Evolutionary conservation across 2,797 vertebrate species (phyloP).

Genomic region (Tragopan temminckii): DNA sequence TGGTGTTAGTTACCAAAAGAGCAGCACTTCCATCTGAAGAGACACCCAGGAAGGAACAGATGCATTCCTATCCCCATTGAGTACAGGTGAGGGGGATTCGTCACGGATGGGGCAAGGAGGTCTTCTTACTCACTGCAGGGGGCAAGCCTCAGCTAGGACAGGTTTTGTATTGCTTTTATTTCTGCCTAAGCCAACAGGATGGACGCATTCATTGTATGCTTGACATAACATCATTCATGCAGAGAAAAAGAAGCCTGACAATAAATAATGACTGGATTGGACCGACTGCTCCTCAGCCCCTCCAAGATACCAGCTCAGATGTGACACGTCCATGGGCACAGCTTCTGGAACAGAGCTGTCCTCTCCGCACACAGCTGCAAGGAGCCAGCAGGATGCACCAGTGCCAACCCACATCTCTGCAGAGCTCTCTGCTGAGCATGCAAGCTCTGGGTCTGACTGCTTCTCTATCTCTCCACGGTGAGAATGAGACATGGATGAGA

Average conservation of each 20-base stretch:
- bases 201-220: neutral
- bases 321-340: neutral
- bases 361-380: neutral
- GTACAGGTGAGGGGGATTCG: neutral
- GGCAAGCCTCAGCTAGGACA: neutral
- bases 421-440: neutral
- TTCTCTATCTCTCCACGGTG: too few relatives aligned
- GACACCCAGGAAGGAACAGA: fast-evolving
- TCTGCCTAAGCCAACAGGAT: neutral
- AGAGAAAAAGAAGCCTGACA: neutral
- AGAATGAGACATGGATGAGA: neutral
- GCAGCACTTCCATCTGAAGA: neutral
- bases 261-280: neutral
- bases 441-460: neutral
- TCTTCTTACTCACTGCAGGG: neutral
- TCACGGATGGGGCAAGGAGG: neutral
- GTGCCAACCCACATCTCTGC: neutral
- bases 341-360: neutral
- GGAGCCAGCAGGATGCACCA: neutral
- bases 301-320: neutral
- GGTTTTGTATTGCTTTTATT: neutral
- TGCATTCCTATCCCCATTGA: neutral
- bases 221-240: neutral
- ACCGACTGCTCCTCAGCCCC: too few relatives aligned
- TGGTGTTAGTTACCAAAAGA: neutral